phyloP scores from a whole-genome alignment of 2,888 invertebrate genomes.

The Celastrina argiolus region DNA sequence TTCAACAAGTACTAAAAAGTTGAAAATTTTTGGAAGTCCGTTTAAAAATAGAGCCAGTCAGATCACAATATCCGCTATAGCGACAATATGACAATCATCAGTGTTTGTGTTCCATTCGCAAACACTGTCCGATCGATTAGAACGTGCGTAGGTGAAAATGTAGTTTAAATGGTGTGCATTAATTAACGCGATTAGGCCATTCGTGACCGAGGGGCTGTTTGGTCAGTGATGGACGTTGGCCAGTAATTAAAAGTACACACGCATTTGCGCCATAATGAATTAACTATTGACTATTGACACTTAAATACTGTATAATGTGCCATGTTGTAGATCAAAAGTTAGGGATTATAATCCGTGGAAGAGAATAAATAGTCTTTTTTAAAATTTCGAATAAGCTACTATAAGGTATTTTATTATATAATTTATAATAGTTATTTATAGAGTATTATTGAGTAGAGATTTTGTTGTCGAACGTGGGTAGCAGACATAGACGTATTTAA shows the following conservation, averaged over 20 bases:
- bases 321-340: neutral
- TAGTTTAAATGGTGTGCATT: slow-evolving; percentile 46
- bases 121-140: slow-evolving; percentile 22
- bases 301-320: neutral
- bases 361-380: too few relatives aligned
- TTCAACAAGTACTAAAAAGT: neutral
- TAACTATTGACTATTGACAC: slow-evolving; percentile 20
- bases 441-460: too few relatives aligned
- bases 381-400: too few relatives aligned
- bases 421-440: too few relatives aligned
- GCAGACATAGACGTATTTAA: too few relatives aligned
- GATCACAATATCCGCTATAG: neutral
- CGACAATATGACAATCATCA: slow-evolving; percentile 6
- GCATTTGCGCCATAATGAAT: slow-evolving; percentile 25
- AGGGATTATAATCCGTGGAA: neutral
- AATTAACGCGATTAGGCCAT: slow-evolving; percentile 64
- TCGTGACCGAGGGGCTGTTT: slow-evolving; percentile 61
- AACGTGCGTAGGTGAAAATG: slow-evolving; percentile 26
- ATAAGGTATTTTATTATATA: too few relatives aligned
- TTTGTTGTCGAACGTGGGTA: too few relatives aligned
- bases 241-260: slow-evolving; percentile 55
- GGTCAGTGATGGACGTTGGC: slow-evolving; percentile 55
- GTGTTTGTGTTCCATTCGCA: slow-evolving; percentile 6
- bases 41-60: neutral
- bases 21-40: too few relatives aligned